These are phyloP conservation scores for Albula goreensis DNA, from an alignment of 2,113 vertebrate genomes.

Conservation along the genomic window DNA sequence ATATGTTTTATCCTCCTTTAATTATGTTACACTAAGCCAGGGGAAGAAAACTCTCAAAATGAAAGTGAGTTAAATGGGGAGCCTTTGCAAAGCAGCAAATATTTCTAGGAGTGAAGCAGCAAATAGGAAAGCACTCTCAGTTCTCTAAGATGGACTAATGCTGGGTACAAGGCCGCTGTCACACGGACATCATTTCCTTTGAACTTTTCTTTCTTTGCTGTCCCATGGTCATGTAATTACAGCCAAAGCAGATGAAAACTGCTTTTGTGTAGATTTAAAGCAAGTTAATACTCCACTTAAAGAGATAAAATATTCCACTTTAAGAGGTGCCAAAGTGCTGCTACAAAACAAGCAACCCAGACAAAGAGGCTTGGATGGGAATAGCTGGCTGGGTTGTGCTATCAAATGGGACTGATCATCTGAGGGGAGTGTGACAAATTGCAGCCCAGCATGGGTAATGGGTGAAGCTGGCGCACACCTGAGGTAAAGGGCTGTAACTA, in stretches of 20 bases:
- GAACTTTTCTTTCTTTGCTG: neutral
- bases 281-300: neutral
- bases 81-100: neutral
- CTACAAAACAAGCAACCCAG: neutral
- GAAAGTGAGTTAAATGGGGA: neutral
- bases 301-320: neutral
- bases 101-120: neutral
- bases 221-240: neutral
- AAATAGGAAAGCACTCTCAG: neutral
- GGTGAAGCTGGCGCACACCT: conserved; percentile 18
- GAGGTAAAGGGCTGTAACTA: neutral
- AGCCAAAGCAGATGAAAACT: neutral
- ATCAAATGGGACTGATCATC: neutral
- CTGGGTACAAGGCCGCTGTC: neutral
- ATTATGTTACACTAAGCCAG: neutral
- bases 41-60: neutral
- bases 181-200: neutral
- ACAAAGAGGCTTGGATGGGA: neutral
- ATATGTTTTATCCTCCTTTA: neutral
- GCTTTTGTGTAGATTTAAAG: neutral
- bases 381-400: neutral
- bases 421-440: neutral
- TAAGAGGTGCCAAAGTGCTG: neutral
- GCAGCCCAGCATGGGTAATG: neutral
- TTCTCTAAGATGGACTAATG: neutral